phyloP scores from a whole-genome alignment of 2,113 vertebrate genomes.

The Trichechus manatus region DNA sequence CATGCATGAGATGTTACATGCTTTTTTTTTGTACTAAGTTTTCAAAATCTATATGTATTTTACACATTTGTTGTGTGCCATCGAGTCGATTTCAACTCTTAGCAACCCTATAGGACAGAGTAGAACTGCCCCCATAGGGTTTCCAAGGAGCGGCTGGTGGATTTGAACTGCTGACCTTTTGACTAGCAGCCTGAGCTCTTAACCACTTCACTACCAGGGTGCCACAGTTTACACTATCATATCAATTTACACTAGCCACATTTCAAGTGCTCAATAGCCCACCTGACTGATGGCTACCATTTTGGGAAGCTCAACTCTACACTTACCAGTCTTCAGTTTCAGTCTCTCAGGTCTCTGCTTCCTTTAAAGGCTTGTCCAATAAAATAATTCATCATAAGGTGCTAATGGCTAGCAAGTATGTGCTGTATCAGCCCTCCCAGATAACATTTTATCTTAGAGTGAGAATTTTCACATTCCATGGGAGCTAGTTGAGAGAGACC shows the following conservation, averaged over 20 bases:
- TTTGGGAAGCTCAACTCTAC: neutral
- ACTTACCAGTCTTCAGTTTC: neutral
- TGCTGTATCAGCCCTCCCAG: neutral
- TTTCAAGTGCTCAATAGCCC: neutral
- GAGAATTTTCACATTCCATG: neutral
- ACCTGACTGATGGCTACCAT: neutral
- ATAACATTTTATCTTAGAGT: conserved; percentile 24
- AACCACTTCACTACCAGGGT: no score
- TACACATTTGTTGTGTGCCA: neutral
- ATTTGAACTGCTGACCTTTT: no score
- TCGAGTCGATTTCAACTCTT: no score
- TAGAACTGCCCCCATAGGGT: no score
- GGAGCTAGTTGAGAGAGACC: neutral
- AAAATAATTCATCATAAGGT: neutral
- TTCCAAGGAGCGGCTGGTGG: no score
- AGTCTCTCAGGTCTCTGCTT: neutral
- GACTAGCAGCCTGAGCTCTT: no score
- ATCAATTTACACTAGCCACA: neutral
- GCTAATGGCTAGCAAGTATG: neutral
- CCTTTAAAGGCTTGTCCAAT: neutral
- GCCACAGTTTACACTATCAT: no score
- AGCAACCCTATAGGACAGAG: no score
- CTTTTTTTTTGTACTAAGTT: neutral
- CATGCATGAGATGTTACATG: neutral
- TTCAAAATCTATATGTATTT: conserved; percentile 17